Base-by-base conservation (phyloP, 2,113 vertebrate genomes). In the Nesospiza acunhae region DNA sequence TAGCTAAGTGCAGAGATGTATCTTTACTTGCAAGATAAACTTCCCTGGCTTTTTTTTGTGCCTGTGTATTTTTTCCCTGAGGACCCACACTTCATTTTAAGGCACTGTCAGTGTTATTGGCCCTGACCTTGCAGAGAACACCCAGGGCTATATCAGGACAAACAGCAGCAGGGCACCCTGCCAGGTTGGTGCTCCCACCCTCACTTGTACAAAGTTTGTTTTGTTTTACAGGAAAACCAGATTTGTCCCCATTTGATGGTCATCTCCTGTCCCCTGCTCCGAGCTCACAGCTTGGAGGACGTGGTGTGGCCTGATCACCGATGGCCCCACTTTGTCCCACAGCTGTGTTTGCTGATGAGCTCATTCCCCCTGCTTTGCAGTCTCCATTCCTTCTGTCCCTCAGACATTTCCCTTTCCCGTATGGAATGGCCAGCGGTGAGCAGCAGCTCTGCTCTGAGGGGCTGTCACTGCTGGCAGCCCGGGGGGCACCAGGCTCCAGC, bases 381-480 rank as follows among this genome's bases (percentile, higher is more conserved):
- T 1, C 73, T 37, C 37, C 28, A 0, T 52, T 56, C 10, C 66
- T 35, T n/a, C 41, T 64, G 56, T 20, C 46, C 50, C 64, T 20
- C 52, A 42, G 0, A 5, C 27, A 18, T 28, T 84, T 72, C 39
- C 17, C 39, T 78, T 73, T 91, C 44, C 44, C 1, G 0, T 8
- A 1, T 3, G 68, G 53, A 37, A 2, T 4, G 53, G 21, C 23
- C 30, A 14, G 16, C 1, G 0, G 59, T 0, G 10, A 53, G 67
- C 3, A 1, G 58, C 3, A 7, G 60, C 21, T 79, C 42, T 63
- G 84, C 41, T 47, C 27, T 64, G 72, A 37, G 59, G 76, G 84
- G 47, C 73, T 3, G 5, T 39, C 84, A 2, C 24, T 56, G 70
- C 83, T 85, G 89, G 46, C 69, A 53, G 91, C 56, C 0, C 0